Evolutionary conservation across 2,797 vertebrate species (phyloP), one percentile per base, ranked within the genome.

Genomic region (Sebastes minor): DNA sequence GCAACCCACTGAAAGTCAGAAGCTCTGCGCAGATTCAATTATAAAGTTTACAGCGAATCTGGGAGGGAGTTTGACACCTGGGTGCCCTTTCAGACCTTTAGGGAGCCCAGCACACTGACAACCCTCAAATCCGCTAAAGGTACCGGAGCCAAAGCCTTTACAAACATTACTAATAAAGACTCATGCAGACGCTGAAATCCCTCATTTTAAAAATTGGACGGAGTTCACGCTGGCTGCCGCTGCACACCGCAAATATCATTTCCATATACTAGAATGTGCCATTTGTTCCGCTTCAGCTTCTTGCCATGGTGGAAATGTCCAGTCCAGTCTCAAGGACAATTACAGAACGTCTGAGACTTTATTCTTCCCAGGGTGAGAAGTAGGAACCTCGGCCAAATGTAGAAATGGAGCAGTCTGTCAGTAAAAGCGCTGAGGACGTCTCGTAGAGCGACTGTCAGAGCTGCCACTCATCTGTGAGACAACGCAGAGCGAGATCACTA

Each of bases 341-440:
- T 94, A 95, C 93, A 93, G 87, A 94, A 95, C 78, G 94, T 94
- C 95, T 95, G 92, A 93, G 87, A 92, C 89, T 94, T 93, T 88
- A 93, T 93, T 90, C 87, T 87, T 95, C 93, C 91, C 93, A 81
- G 90, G 92, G 93, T 89, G 93, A 92, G 89, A 93, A 87, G 88
- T 80, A 65, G 77, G 73, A 80, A 81, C 73, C 53, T 81, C 30
- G 30, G 92, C 89, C 90, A 93, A 89, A 74, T n/a, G 74, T 52
- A 89, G 81, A 87, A 92, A 75, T 59, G 71, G 77, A 88, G 77
- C 84, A 68, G 74, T 83, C 86, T 78, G 87, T 89, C 87, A 70
- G 71, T 69, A 42, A 72, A 49, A 73, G 74, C 60, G 9, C 46
- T 10, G 76, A 88, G 27, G 83, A 88, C 73, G 13, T 77, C 79